Base-by-base conservation (phyloP, 2,888 invertebrate species). In the Drosophila affinis region DNA sequence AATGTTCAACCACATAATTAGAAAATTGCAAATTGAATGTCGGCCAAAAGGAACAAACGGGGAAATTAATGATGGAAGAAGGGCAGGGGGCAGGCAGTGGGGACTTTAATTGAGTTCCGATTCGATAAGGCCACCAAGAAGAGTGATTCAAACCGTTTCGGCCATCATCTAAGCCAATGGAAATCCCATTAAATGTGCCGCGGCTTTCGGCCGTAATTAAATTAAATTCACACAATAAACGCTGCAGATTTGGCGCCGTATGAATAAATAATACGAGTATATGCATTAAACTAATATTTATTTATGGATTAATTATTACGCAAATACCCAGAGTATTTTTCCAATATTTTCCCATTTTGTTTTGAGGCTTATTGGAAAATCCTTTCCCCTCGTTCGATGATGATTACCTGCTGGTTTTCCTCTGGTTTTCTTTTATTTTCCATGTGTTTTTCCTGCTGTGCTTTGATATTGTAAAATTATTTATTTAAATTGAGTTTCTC, bases 1-100 rank as follows among this genome's bases (percentile, higher is more conserved):
- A 81, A 76, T 64, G 60, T 76, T 62, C 62, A 75, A 78, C 75
- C 77, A 69, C 71, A 78, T 88, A 82, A 79, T 87, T 84, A 75
- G 75, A 77, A 79, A 81, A 79, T 82, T 76, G 67, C 72, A 73
- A 77, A 79, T 77, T 74, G 73, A 89, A 79, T 76, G 77, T 65
- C 64, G 34, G 55, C 56, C 55, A 62, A 64, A 58, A 10, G 46
- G 32, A 60, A 45, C 32, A 32, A 9, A 29, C 29, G 29, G 29
- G 14, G 47, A 54, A 27, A 39, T 21, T 27, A n/a, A 10, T 14
- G 29, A 54, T 17, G 32, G 12, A 12, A 10, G 12, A 12, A 10
- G 72, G 0, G 3, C 2, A 18, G 10, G 18, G 18, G 1, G 18
- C 18, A 1, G 18, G 18, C 1, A 9, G 12, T 24, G 1, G 9